phyloP scores from a whole-genome alignment of 2,113 vertebrate species.

The Sapajus apella region DNA sequence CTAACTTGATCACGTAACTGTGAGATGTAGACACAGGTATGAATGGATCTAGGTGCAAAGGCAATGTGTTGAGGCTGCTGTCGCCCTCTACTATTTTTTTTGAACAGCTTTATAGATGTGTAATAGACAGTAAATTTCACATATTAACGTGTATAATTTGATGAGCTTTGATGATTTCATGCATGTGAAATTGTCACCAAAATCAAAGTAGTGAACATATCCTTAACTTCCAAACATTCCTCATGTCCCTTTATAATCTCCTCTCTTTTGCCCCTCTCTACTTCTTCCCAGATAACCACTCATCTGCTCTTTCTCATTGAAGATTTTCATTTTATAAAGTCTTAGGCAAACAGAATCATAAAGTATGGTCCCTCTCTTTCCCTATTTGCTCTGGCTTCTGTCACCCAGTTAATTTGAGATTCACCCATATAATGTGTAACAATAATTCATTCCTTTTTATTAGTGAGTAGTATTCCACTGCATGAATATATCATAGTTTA shows the following conservation, averaged over 20 bases:
- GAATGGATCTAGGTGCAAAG: not conserved
- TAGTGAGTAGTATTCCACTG: not conserved
- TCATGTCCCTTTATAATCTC: not conserved
- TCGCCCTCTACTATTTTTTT: not conserved
- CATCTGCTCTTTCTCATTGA: not conserved
- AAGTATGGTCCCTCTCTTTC: not conserved
- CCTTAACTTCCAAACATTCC: not conserved
- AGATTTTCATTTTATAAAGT: not conserved
- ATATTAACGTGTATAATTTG: not conserved
- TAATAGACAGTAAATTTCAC: too few relatives aligned
- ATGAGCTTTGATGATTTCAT: not conserved
- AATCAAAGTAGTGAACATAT: too few relatives aligned
- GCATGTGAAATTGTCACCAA: not conserved
- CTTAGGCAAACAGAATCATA: not conserved
- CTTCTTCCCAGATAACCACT: not conserved
- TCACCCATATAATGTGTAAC: too few relatives aligned
- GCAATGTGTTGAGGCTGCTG: accelerated
- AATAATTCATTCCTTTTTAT: not conserved
- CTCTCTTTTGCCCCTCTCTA: not conserved
- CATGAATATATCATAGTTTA: accelerated
- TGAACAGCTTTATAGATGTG: not conserved
- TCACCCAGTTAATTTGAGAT: not conserved
- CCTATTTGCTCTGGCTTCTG: not conserved
- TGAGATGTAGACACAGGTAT: not conserved
- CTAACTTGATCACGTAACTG: not conserved